Evolutionary conservation across 1,140 invertebrate genomes (phyloP), one percentile per base, ranked within the genome.

Genomic region (Tachypleus tridentatus): DNA sequence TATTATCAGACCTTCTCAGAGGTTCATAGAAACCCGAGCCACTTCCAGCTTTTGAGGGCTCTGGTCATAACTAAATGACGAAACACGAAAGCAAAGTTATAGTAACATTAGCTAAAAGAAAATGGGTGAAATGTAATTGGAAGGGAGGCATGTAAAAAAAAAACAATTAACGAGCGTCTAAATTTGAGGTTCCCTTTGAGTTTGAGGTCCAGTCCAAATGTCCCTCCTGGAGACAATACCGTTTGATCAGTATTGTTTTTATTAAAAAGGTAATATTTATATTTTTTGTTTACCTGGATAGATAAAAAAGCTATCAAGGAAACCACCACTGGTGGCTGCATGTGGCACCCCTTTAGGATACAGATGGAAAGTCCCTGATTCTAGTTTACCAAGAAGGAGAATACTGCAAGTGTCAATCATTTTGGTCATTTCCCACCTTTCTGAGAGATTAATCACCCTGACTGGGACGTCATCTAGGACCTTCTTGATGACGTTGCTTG

Each of bases 281-380:
- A 29, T 29, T 29, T 29, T 29, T 29, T 29, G 0, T 61, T 4
- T 29, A 67, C 66, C 66, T 67, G 66, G 66, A 11, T 64, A 67
- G 8, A 67, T 67, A 47, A 67, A 61, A n/a, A 64, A 61, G 4
- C 59, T 53, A 6, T 54, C 58, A 51, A 67, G 62, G 1, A 67
- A 49, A 53, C 62, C 66, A 5, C 64, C 53, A 54, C 53, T 10
- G 9, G 49, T 7, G 53, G 11, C 57, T 5, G 57, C 54, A 0
- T 61, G 58, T 61, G 48, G 54, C n/a, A 51, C 61, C 5, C 58
- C 47, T 54, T 57, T 10, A 7, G 54, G 59, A 10, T 10, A 9
- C 5, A 63, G 29, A 29, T 29, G 29, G 29, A 29, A 29, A 29
- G 29, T 29, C 29, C 6, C n/a, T 10, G 6, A 52, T 58, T 1